Base-by-base conservation (phyloP, 2,888 invertebrate genomes). In the Drosophila subsilvestris region DNA sequence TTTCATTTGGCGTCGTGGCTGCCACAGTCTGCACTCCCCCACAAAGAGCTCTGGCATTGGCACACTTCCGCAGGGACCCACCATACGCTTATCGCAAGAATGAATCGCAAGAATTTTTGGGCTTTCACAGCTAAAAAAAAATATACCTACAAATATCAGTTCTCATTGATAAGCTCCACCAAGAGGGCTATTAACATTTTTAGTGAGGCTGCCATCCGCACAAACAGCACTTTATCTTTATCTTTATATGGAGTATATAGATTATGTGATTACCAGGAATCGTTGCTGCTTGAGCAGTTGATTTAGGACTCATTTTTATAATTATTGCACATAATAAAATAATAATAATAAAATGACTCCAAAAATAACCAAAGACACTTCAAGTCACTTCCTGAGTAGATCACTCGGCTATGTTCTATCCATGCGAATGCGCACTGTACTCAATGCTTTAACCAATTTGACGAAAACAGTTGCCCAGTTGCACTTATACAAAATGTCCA, bases 141-240 rank as follows among this genome's bases (percentile, higher is more conserved):
- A 27, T 0, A 37, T 37, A n/a, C n/a, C 2, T 51, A 57, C 43
- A 69, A 69, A 47, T 62, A 27, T n/a, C n/a, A n/a, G n/a, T 43
- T 37, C n/a, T 43, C 62, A 22, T 43, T 54, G 80, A 80, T 80
- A 78, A 75, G 70, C 61, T 1, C 45, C 22, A 61, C 53, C 69
- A 69, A 29, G 22, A 48, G 37, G 37, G 37, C 70, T 44, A 69
- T 57, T 62, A 53, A 69, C 53, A 2, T 20, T 62, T 62, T 62
- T 60, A 51, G 68, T 22, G 14, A 47, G 62, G 55, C 69, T 60
- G 53, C 56, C 62, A 61, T 43, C 22, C 12, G 9, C 37, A 3
- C 43, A 65, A 63, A 63, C 48, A 66, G 10, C 47, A 53, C 22
- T 44, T n/a, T n/a, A n/a, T n/a, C n/a, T n/a, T n/a, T 37, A n/a